phyloP scores from a whole-genome alignment of 2,888 invertebrate species.

The Hydropsyche betteni region DNA sequence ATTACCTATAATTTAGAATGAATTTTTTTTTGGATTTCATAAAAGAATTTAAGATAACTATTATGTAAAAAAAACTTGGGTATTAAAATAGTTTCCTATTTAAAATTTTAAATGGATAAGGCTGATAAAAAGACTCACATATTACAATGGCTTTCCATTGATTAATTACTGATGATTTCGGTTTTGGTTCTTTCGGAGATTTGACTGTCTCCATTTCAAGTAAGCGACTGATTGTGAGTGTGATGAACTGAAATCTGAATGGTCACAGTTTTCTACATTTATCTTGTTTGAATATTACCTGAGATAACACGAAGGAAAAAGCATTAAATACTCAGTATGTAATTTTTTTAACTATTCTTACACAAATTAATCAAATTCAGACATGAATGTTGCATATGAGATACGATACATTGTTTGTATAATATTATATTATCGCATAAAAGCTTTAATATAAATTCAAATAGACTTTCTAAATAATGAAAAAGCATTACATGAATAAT shows the following conservation, averaged over 20 bases:
- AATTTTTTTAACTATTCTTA: too few relatives aligned
- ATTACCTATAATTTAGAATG: slow-evolving; percentile 39
- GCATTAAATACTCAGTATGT: neutral
- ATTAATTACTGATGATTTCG: neutral
- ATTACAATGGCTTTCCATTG: neutral
- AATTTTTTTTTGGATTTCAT: neutral
- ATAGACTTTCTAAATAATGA: too few relatives aligned
- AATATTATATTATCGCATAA: too few relatives aligned
- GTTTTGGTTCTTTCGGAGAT: neutral
- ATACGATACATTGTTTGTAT: too few relatives aligned
- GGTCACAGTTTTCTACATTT: neutral
- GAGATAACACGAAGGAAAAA: neutral
- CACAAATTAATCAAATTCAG: too few relatives aligned
- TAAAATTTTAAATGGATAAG: too few relatives aligned
- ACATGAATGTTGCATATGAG: too few relatives aligned
- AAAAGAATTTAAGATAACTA: too few relatives aligned
- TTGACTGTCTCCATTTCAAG: neutral
- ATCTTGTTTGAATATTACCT: neutral
- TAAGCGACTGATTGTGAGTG: neutral
- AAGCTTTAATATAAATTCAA: too few relatives aligned
- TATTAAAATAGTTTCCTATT: too few relatives aligned
- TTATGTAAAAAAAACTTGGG: too few relatives aligned
- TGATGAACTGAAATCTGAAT: neutral
- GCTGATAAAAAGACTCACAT: neutral
- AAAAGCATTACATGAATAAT: too few relatives aligned